Conservation (phyloP, 2,113 vertebrate species). For the Blennius ocellaris region DNA sequence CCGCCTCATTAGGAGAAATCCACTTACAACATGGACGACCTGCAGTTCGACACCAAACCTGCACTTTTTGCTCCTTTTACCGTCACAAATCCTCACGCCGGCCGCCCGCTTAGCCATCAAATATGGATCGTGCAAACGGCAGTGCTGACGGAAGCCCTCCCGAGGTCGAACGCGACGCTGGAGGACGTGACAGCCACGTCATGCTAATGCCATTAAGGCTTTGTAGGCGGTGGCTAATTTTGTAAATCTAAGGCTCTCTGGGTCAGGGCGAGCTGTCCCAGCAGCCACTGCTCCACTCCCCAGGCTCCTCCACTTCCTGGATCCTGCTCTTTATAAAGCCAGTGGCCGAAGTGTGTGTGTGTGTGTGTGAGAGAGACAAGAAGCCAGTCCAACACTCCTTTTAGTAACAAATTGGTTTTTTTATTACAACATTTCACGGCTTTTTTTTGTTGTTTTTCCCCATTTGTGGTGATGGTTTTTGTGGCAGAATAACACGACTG, state of each 20-base stretch:
- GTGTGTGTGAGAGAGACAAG: conserved; percentile 23
- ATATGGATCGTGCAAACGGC: no score
- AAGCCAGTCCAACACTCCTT: conserved; percentile 26
- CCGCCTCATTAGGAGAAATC: conserved; percentile 82
- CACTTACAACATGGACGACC: conserved; percentile 73
- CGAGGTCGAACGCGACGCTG: not conserved
- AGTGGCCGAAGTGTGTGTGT: no score
- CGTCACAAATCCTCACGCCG: no score
- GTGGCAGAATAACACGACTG: conserved; percentile 79
- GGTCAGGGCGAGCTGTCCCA: conserved; percentile 38
- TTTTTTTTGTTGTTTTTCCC: conserved; percentile 43
- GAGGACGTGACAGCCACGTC: conserved; percentile 28
- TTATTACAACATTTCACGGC: conserved; percentile 84
- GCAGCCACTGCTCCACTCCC: conserved; percentile 28
- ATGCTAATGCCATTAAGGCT: conserved; percentile 72
- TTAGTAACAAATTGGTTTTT: conserved; percentile 84
- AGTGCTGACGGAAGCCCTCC: no score
- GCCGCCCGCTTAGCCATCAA: no score
- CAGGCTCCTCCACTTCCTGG: conserved; percentile 19
- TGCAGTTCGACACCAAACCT: not conserved
- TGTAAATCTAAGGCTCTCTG: conserved; percentile 56
- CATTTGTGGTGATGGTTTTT: conserved; percentile 80
- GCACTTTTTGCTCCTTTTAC: no score
- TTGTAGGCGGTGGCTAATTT: conserved; percentile 68
- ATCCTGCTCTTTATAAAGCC: not conserved